phyloP scores from a whole-genome alignment of 2,797 vertebrate species.

The Spinibarbus caldwelli region DNA sequence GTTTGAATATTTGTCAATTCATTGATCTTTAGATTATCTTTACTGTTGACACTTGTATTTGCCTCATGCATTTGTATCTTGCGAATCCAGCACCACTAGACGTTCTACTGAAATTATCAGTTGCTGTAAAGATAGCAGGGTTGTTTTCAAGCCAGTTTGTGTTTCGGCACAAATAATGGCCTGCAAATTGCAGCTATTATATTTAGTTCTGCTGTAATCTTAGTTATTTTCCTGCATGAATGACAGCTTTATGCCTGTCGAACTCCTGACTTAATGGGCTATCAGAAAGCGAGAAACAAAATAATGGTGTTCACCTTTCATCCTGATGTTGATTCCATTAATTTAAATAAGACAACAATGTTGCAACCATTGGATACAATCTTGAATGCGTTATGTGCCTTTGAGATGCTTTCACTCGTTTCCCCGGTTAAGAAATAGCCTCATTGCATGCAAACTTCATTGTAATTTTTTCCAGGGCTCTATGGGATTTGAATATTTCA shows the following conservation, averaged over 20 bases:
- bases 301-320: neutral
- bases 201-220: constrained; percentile 17
- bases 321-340: constrained; percentile 5
- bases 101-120: neutral
- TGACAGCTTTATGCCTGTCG: neutral
- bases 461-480: constrained; percentile 39
- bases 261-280: neutral
- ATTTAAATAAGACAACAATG: constrained; percentile 3
- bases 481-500: constrained; percentile 77
- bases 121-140: neutral
- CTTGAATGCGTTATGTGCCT: constrained; percentile 21
- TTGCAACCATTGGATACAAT: neutral
- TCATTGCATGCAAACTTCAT: constrained; percentile 47
- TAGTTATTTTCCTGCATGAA: constrained; percentile 11
- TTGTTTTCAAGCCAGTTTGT: constrained; percentile 9
- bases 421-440: constrained; percentile 34
- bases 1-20: neutral
- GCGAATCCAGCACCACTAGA: neutral
- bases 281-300: constrained; percentile 8
- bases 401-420: constrained; percentile 29
- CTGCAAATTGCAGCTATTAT: constrained; percentile 10
- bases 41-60: constrained; percentile 1
- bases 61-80: neutral
- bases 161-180: neutral
- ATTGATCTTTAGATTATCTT: neutral